phyloP scores from a whole-genome alignment of 2,888 invertebrate genomes.

The Tinea trinotella region DNA sequence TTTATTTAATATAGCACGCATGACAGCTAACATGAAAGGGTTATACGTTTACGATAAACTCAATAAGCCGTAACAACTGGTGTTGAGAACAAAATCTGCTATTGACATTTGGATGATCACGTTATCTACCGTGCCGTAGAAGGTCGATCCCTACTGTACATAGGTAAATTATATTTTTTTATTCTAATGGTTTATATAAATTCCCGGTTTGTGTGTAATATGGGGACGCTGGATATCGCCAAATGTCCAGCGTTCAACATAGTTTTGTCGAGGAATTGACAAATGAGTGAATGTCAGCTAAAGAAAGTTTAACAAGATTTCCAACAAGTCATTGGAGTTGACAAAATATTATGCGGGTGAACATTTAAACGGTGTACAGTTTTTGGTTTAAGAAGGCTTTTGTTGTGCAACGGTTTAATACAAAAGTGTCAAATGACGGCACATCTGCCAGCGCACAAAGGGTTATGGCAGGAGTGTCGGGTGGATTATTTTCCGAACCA shows the following conservation, averaged over 20 bases:
- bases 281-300: neutral
- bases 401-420: constrained; percentile 73
- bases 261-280: no score
- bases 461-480: constrained; percentile 49
- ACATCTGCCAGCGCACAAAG: constrained; percentile 67
- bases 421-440: constrained; percentile 73
- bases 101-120: constrained; percentile 47
- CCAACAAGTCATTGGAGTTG: constrained; percentile 27
- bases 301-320: neutral
- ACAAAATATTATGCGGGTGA: constrained; percentile 58
- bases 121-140: neutral
- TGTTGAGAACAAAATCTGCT: constrained; percentile 59
- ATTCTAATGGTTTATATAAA: no score
- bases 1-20: constrained; percentile 53
- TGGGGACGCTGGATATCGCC: no score
- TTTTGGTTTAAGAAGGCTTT: constrained; percentile 69
- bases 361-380: constrained; percentile 63
- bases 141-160: no score
- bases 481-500: constrained; percentile 70
- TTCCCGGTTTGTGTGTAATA: no score
- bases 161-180: no score
- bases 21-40: constrained; percentile 69
- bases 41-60: constrained; percentile 65
- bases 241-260: no score
- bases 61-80: constrained; percentile 69